Percentiles rank a stretch among this genome's conserved stretches.
Conservation (phyloP, 2,888 invertebrate species). For the Heteromurus nitidus region DNA sequence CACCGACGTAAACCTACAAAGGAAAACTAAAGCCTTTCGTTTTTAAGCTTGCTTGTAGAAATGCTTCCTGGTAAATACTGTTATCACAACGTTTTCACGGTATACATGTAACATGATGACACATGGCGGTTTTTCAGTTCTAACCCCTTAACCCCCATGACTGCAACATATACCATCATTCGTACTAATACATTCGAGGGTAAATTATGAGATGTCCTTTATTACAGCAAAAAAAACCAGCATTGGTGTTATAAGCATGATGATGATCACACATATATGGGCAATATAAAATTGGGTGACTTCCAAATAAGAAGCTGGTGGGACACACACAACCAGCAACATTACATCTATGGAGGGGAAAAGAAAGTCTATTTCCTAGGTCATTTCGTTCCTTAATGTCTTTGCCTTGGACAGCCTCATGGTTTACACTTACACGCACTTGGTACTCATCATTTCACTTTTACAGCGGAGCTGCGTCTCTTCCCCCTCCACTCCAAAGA, state of each 20-base stretch:
- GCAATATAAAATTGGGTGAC: constrained; percentile 49
- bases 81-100: background rate
- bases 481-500: too few relatives aligned
- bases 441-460: constrained; percentile 3
- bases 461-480: too few relatives aligned
- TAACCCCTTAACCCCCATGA: background rate
- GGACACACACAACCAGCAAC: background rate
- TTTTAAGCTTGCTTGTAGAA: too few relatives aligned
- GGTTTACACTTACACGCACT: constrained; percentile 10
- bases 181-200: constrained; percentile 5
- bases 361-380: constrained; percentile 30
- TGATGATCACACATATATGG: constrained; percentile 45
- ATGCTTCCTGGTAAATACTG: too few relatives aligned
- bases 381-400: constrained; percentile 19
- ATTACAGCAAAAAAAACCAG: constrained; percentile 19
- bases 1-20: too few relatives aligned
- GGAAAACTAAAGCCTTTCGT: too few relatives aligned
- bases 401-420: background rate
- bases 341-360: constrained; percentile 12
- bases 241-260: constrained; percentile 29
- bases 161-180: background rate
- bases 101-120: background rate
- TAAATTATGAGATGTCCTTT: constrained; percentile 39
- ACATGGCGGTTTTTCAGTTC: background rate
- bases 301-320: constrained; percentile 28